These are phyloP conservation scores for Falco rusticolus DNA, from an alignment of 2,797 vertebrate genomes.

Conservation along the genomic window DNA sequence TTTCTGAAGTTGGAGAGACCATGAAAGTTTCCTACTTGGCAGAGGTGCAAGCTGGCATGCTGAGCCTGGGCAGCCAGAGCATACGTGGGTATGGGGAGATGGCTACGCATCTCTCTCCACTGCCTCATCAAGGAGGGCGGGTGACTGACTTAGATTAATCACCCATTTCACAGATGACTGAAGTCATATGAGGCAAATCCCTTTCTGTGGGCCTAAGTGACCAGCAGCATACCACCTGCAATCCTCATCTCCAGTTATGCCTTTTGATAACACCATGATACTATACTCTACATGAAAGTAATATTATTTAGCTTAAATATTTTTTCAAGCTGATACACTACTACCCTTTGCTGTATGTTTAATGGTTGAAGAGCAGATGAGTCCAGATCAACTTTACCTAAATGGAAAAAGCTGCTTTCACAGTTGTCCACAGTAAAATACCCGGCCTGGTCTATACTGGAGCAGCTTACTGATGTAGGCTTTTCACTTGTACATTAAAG, in stretches of 20 bases:
- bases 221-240: background rate
- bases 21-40: fast-evolving
- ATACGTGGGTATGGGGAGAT: background rate
- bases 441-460: background rate
- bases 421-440: background rate
- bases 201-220: background rate
- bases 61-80: background rate
- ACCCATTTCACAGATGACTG: background rate
- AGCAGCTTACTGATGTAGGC: background rate
- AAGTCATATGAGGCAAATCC: background rate
- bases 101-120: background rate
- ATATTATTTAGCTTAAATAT: background rate
- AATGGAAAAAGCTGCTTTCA: background rate
- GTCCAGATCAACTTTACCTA: background rate
- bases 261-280: background rate
- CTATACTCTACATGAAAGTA: background rate
- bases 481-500: background rate
- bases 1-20: background rate
- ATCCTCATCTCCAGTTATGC: background rate
- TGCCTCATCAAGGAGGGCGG: background rate
- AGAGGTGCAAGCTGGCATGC: background rate
- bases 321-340: background rate
- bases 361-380: background rate
- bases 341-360: background rate
- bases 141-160: background rate